Base-by-base conservation (phyloP, 2,888 invertebrate species). In the Eristalis tenax region DNA sequence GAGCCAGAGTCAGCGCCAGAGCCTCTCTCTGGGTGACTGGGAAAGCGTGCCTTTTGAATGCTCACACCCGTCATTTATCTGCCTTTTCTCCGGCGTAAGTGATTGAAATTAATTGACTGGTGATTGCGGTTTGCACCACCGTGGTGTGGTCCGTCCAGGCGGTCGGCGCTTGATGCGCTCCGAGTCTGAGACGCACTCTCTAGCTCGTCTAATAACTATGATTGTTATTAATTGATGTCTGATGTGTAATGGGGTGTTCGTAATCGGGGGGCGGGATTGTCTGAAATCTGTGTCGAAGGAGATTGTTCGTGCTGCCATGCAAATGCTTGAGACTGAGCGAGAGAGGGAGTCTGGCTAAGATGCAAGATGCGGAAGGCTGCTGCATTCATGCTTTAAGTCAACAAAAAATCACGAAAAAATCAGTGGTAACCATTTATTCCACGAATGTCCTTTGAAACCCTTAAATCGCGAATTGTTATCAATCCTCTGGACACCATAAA, bases 21-120 rank as follows among this genome's bases (percentile, higher is more conserved):
- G 59, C 38, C n/a, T 23, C 35, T 38, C n/a, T 50, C 56, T 38
- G 63, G 63, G 35, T 26, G 70, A 71, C 71, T 57, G 65, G 40
- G 38, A 61, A 85, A 81, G 81, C 71, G 76, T 76, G 84, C 84
- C 81, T 76, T 65, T 28, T 59, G 56, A 80, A 80, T 80, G 76
- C 70, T 84, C 63, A 68, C 71, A 40, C 50, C 81, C 57, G 40
- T 71, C 61, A 69, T 81, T 85, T 85, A 85, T 64, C 66, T 57
- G 70, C 65, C 84, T 50, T 59, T 68, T 81, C 43, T 6, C 70
- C 70, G 66, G 76, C 50, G 64, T 50, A 85, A 85, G 68, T 76
- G 81, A 85, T 85, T 85, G 81, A 81, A 81, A 85, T 85, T 85
- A 85, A 85, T 85, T 85, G 76, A 71, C 56, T 77, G 71, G 76